Percentiles rank a stretch among this genome's conserved stretches.
Evolutionary conservation across 2,888 invertebrate genomes (phyloP).

Genomic region (Drosophila subquinaria): DNA sequence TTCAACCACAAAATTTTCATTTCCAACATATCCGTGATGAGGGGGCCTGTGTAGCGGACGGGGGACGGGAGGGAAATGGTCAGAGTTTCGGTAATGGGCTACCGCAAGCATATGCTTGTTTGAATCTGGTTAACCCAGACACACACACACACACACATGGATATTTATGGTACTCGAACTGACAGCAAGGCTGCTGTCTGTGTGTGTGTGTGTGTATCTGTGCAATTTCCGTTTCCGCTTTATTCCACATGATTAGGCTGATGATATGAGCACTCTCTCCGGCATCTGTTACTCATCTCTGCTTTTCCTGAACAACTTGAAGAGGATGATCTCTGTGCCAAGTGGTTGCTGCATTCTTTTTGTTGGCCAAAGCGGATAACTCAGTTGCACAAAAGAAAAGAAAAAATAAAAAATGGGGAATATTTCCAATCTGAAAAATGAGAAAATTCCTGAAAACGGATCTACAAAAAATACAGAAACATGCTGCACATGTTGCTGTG

Average conservation of each 20-base stretch:
- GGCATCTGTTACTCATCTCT: slow-evolving; percentile 44
- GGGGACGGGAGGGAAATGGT: background rate
- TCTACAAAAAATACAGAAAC: background rate
- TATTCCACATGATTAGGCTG: slow-evolving; percentile 79
- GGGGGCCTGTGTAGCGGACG: background rate
- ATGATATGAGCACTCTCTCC: slow-evolving; percentile 53
- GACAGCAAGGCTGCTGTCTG: slow-evolving; percentile 23
- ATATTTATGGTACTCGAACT: slow-evolving; percentile 21
- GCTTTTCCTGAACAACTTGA: slow-evolving; percentile 10
- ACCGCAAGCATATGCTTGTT: slow-evolving; percentile 48
- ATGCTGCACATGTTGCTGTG: background rate
- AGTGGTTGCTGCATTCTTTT: slow-evolving; percentile 4
- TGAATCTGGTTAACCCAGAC: slow-evolving; percentile 52
- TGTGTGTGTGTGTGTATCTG: slow-evolving; percentile 38
- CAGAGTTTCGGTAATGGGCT: slow-evolving; percentile 9
- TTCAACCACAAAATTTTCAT: slow-evolving; percentile 66
- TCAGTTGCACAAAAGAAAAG: slow-evolving; percentile 20
- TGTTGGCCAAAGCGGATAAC: slow-evolving; percentile 13
- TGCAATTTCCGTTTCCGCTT: slow-evolving; percentile 75
- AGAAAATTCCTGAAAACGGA: slow-evolving; percentile 1
- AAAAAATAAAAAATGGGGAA: background rate
- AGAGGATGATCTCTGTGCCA: slow-evolving; percentile 1
- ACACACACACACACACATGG: slow-evolving; percentile 15
- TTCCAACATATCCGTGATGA: slow-evolving; percentile 62
- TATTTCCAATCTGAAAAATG: slow-evolving; percentile 4